Base-by-base conservation (phyloP, 2,888 invertebrate genomes). In the Gibbula magus region DNA sequence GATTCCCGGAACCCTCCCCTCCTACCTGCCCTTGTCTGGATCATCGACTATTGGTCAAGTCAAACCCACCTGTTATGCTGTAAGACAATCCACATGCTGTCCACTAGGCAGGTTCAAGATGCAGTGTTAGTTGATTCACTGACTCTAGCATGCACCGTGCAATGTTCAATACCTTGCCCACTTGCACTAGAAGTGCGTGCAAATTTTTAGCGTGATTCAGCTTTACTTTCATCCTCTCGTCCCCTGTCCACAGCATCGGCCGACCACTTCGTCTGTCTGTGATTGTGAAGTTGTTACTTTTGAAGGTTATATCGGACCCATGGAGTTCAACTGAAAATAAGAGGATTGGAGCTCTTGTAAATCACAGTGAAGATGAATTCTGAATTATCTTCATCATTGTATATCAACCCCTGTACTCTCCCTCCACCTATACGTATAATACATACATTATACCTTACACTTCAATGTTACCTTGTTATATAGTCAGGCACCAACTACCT, bases 121-220 rank as follows among this genome's bases (percentile, higher is more conserved):
- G 75, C 52, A 75, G 8, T 29, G 16, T 70, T n/a, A 70, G 20
- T 32, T 35, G n/a, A 20, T 5, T 20, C n/a, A 35, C 39, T 54
- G 20, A 76, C 39, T n/a, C 45, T 8, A 45, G 45, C 45, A 13
- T 45, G 45, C 1, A 1, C 13, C 45, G 13, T 45, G 51, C 18
- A 39, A 5, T 16, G 20, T 32, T 25, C 39, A 4, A 22, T 78
- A 81, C 81, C 78, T 81, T 75, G 13, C 52, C 29, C 39, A 75
- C 75, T 73, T 78, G 67, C 53, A 81, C 70, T n/a, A 67, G 13
- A 2, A 67, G 29, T 0, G 76, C 78, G 18, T 70, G 75, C 18
- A 81, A 76, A 56, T 81, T 81, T 22, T 67, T 56, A 51, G 70
- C 75, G 52, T 76, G 75, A n/a, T n/a, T 81, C 54, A 75, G 70